These are phyloP conservation scores for Platyscapa corneri DNA, from an alignment of 1,140 invertebrate species.

Conservation along the genomic window DNA sequence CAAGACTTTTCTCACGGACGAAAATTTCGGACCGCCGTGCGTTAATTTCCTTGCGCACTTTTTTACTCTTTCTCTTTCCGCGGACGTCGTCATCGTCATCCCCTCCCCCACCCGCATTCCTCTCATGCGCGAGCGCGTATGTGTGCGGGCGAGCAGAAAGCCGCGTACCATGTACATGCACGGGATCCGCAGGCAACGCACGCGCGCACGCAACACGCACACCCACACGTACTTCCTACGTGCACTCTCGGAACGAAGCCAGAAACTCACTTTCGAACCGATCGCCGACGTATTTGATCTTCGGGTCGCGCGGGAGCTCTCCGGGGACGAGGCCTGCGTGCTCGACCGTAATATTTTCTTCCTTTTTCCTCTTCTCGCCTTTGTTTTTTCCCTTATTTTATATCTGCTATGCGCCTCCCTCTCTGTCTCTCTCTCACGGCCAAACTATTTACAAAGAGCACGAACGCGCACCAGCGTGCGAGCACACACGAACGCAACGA, in stretches of 20 bases:
- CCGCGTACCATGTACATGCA: no score
- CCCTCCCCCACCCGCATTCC: neutral
- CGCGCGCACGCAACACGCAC: neutral
- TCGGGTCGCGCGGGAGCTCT: neutral
- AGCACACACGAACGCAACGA: slow-evolving; percentile 6
- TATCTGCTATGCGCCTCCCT: neutral
- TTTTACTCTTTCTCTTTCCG: neutral
- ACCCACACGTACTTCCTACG: neutral
- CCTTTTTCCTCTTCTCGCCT: neutral
- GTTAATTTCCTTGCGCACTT: neutral
- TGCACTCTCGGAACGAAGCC: neutral
- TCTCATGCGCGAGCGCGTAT: neutral
- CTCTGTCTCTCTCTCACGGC: neutral
- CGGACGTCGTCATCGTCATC: neutral
- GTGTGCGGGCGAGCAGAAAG: no score
- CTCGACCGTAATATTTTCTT: neutral
- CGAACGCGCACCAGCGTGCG: slow-evolving; percentile 8
- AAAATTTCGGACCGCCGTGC: neutral
- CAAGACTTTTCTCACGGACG: neutral
- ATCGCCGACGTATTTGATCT: neutral
- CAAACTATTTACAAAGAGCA: slow-evolving; percentile 35
- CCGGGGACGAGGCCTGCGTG: neutral
- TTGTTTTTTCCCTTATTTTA: neutral
- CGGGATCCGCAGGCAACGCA: neutral
- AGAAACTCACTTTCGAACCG: slow-evolving; percentile 10